A percentile compares a stretch with the other conserved stretches of the same genome.
Conservation (phyloP, 2,797 vertebrate genomes). For the Rhadinocentrus ornatus region DNA sequence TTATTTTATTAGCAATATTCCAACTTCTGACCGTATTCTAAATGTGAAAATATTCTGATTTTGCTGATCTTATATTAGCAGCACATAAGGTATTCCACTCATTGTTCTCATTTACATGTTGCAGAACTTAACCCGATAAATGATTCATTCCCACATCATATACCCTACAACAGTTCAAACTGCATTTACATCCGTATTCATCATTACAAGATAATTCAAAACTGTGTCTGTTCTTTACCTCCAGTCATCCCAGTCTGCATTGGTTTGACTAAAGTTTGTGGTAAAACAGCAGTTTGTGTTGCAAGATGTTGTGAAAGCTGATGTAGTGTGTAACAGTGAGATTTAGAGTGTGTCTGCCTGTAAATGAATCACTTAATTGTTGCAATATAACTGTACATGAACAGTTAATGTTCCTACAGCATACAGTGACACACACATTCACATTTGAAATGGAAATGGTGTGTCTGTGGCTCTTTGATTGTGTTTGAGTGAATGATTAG, state of each 20-base stretch:
- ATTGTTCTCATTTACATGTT: neutral
- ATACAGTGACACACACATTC: conserved; percentile 19
- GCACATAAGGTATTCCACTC: neutral
- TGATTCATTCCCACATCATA: neutral
- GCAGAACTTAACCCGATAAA: neutral
- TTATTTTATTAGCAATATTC: neutral
- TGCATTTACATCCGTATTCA: neutral
- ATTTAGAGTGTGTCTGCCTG: neutral
- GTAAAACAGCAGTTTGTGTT: neutral
- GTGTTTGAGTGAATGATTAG: conserved; percentile 7
- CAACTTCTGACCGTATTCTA: neutral
- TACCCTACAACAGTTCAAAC: neutral
- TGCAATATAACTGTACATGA: neutral
- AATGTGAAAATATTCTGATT: too few relatives aligned
- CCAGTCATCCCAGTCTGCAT: neutral
- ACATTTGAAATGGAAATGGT: conserved; percentile 36
- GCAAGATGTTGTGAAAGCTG: neutral
- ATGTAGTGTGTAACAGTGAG: neutral
- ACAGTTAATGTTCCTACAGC: neutral
- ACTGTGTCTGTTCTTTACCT: neutral
- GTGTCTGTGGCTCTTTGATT: neutral
- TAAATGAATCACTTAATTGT: neutral
- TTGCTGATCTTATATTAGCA: too few relatives aligned
- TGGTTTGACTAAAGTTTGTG: neutral
- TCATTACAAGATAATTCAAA: neutral